Conservation (phyloP, 2,113 vertebrate genomes). For the Pomatorhinus ruficollis region DNA sequence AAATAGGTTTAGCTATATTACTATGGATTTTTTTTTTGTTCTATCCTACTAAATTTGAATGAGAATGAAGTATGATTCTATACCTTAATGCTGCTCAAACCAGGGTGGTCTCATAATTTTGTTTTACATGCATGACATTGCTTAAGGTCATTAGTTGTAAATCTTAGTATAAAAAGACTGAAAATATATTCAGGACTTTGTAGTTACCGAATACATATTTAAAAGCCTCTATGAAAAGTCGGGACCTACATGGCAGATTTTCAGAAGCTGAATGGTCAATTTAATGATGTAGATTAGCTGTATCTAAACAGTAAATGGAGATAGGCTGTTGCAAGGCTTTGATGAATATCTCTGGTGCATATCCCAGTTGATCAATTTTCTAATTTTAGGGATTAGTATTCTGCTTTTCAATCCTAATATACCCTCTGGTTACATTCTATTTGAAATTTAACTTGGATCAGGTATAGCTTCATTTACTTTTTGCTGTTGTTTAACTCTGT, state of each 20-base stretch:
- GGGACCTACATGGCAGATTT: conserved; percentile 85
- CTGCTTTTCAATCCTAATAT: conserved; percentile 57
- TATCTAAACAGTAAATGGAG: conserved; percentile 76
- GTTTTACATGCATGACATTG: conserved; percentile 84
- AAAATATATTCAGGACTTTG: conserved; percentile 87
- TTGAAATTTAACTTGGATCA: conserved; percentile 37
- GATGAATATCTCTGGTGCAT: conserved; percentile 72
- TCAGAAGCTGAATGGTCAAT: conserved; percentile 79
- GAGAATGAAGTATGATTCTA: conserved; percentile 83
- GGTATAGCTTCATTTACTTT: neutral
- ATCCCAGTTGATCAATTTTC: conserved; percentile 74
- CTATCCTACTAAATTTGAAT: conserved; percentile 78
- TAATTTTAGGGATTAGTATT: conserved; percentile 66
- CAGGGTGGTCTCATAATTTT: conserved; percentile 88
- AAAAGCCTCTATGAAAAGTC: conserved; percentile 81
- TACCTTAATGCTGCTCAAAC: conserved; percentile 81
- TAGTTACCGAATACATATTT: conserved; percentile 85
- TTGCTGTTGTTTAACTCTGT: neutral
- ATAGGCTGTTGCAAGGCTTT: conserved; percentile 70
- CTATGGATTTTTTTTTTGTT: conserved; percentile 72
- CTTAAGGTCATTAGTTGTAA: conserved; percentile 86
- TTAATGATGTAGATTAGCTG: conserved; percentile 80
- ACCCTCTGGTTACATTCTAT: conserved; percentile 26
- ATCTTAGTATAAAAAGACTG: conserved; percentile 84
- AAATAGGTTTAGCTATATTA: conserved; percentile 77